Base-by-base conservation (phyloP, 2,113 vertebrate species). In the Chloebia gouldiae region DNA sequence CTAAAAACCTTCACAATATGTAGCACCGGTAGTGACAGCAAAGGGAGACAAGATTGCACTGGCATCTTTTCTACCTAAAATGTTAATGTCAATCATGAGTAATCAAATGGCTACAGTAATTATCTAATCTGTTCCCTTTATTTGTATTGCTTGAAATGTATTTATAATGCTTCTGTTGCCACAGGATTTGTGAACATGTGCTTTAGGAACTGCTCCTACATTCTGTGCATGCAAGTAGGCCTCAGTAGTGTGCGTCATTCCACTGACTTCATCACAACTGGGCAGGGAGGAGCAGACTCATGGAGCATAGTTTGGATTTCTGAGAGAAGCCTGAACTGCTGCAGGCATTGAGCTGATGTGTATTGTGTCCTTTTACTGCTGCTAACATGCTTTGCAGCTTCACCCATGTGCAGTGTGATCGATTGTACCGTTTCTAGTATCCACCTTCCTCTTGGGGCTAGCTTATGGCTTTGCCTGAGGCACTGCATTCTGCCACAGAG, bases 121-220 rank as follows among this genome's bases (percentile, higher is more conserved):
- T 86, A 72, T 23, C 93, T 91, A 53, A 87, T 85, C 88, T 61
- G 53, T 54, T 88, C n/a, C 28, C 44, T 79, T 47, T 64, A 51
- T 86, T 87, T 91, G 80, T 93, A 72, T 93, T 71, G 77, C 86
- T 64, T 45, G 49, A 68, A 75, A 53, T 61, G 30, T 64, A 84
- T 92, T 94, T 92, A 45, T 83, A 93, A 86, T 88, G 82, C 73
- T 81, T 79, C 91, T 76, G 71, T 76, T 4, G 0, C 69, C 86
- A 80, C 7, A 76, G 63, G 66, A 66, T 90, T 88, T 89, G 66
- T 40, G 91, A 96, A 80, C 66, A 78, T 81, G 86, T 88, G 76
- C 88, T 88, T 93, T 66, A 56, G 88, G 84, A 93, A 33, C 68
- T 80, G 90, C 85, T 95, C 91, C 92, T 93, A 95, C 76, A 61